Conservation (phyloP, 2,113 vertebrate genomes). For the Hydrochoerus hydrochaeris region DNA sequence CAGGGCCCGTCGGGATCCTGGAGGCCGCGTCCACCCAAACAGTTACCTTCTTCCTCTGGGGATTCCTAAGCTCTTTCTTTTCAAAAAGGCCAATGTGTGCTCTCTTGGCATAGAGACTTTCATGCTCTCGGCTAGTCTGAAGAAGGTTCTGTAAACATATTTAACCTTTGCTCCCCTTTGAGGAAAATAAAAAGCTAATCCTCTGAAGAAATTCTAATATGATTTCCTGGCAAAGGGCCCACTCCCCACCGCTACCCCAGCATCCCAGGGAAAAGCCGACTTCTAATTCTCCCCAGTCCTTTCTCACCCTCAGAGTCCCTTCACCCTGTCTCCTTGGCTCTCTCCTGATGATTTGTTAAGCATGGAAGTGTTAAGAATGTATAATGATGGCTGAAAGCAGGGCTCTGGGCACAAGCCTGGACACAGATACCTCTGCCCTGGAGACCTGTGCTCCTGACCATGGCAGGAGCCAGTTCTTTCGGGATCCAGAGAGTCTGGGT, state of each 20-base stretch:
- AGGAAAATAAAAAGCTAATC: constrained; percentile 64
- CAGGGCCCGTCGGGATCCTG: background rate
- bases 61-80: constrained; percentile 34
- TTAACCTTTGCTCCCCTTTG: constrained; percentile 58
- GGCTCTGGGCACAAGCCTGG: background rate
- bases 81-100: background rate
- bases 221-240: constrained; percentile 18
- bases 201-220: background rate
- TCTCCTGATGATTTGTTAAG: background rate
- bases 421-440: background rate
- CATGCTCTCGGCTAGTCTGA: constrained; percentile 10
- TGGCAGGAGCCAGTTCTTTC: background rate
- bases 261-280: background rate
- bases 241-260: background rate
- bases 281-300: background rate
- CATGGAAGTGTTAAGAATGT: background rate
- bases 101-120: constrained; percentile 1
- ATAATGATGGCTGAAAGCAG: background rate
- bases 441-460: background rate
- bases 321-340: background rate
- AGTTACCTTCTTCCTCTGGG: background rate
- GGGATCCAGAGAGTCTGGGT: background rate
- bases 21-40: background rate
- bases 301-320: no score
- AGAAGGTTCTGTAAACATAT: constrained; percentile 59